phyloP scores from a whole-genome alignment of 2,797 vertebrate genomes.

The Thripadectes ignobilis region DNA sequence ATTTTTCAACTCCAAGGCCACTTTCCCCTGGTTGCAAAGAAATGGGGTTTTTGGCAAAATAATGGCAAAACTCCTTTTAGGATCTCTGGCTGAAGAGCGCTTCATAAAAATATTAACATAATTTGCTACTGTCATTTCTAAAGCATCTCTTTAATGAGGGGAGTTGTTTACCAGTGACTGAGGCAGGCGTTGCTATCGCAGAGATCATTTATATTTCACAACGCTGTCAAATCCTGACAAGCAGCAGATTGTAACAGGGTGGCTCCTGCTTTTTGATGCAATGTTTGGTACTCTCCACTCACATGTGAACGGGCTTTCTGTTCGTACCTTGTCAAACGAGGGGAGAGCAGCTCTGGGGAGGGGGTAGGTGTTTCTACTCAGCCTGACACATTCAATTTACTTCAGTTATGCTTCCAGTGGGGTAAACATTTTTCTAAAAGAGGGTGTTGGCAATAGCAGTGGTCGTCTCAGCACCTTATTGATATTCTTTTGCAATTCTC shows the following conservation, averaged over 20 bases:
- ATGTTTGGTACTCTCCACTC: background rate
- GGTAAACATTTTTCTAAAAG: slow-evolving; percentile 13
- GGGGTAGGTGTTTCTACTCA: slow-evolving; percentile 17
- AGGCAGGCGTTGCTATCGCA: slow-evolving; percentile 42
- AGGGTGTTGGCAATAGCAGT: background rate
- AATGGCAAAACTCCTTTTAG: background rate
- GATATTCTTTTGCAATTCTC: background rate
- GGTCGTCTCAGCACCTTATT: background rate
- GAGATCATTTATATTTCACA: slow-evolving; percentile 71
- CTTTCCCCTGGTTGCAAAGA: background rate
- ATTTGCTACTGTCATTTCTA: slow-evolving; percentile 62
- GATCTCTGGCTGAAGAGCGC: background rate
- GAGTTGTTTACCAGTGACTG: slow-evolving; percentile 58
- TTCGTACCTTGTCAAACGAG: slow-evolving; percentile 48
- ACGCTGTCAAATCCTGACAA: slow-evolving; percentile 68
- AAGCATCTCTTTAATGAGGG: slow-evolving; percentile 56
- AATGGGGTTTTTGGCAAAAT: background rate
- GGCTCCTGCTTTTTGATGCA: slow-evolving; percentile 55
- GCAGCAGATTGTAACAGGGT: slow-evolving; percentile 66
- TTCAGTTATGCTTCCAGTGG: background rate
- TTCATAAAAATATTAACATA: slow-evolving; percentile 48
- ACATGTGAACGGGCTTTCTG: slow-evolving; percentile 14
- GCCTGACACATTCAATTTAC: slow-evolving; percentile 36
- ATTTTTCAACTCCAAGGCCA: background rate
- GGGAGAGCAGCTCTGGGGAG: background rate